Conservation (phyloP, 1,140 invertebrate genomes). For the Conus betulinus region DNA sequence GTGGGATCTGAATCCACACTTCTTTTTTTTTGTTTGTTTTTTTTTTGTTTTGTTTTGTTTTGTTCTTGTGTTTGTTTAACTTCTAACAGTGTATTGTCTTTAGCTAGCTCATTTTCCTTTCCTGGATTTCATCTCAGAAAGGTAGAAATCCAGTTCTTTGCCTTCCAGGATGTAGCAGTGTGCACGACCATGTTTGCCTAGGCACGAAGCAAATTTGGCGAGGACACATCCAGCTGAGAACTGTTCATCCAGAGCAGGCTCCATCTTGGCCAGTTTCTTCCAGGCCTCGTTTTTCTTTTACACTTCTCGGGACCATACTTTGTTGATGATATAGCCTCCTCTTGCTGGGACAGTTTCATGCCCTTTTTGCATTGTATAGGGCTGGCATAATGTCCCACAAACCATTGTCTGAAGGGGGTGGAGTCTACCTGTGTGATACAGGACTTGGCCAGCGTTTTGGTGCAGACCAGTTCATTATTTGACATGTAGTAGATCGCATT, state of each 20-base stretch:
- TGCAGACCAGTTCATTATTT: slow-evolving; percentile 97
- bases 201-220: slow-evolving; percentile 95
- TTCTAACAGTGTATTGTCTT: neutral
- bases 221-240: slow-evolving; percentile 96
- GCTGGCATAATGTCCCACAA: slow-evolving; percentile 96
- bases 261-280: slow-evolving; percentile 95
- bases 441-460: slow-evolving; percentile 99
- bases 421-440: slow-evolving; percentile 98
- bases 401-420: slow-evolving; percentile 99
- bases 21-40: too few species aligned
- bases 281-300: slow-evolving; percentile 94
- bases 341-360: slow-evolving; percentile 86
- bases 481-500: slow-evolving; percentile 99
- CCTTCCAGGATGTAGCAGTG: slow-evolving; percentile 99
- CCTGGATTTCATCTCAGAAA: slow-evolving; percentile 92
- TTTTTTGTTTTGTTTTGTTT: too few species aligned
- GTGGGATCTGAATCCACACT: too few species aligned
- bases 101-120: slow-evolving; percentile 76
- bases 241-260: slow-evolving; percentile 94
- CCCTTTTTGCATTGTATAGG: slow-evolving; percentile 97
- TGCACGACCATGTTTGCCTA: slow-evolving; percentile 96
- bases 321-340: slow-evolving; percentile 95
- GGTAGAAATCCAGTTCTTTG: slow-evolving; percentile 99
- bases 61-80: neutral
- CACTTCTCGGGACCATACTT: slow-evolving; percentile 94